Percentiles rank a stretch among this genome's conserved stretches.
Conservation (phyloP, 2,888 invertebrate species). For the Agonum fuliginosum region DNA sequence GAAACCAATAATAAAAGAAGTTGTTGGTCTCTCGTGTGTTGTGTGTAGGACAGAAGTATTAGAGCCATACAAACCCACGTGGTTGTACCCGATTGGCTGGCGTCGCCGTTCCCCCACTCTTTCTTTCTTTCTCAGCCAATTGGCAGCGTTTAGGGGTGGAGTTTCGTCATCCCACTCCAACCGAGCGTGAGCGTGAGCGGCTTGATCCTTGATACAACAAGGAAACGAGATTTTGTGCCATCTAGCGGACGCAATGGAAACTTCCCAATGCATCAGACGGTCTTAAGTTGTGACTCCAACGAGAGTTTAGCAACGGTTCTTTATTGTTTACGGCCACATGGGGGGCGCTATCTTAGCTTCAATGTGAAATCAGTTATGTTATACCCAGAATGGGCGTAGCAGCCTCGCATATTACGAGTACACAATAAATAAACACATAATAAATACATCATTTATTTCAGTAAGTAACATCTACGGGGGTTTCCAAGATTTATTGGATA, state of each 20-base stretch:
- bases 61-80: constrained; percentile 54
- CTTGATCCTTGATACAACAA: constrained; percentile 61
- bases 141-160: constrained; percentile 49
- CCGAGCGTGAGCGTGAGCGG: too few species aligned
- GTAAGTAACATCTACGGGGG: too few species aligned
- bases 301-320: constrained; percentile 6
- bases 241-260: constrained; percentile 46
- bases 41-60: constrained; percentile 47
- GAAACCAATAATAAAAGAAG: not conserved
- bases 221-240: constrained; percentile 61
- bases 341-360: constrained; percentile 5
- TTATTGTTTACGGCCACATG: constrained; percentile 5
- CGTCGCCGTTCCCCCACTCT: constrained; percentile 51
- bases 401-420: too few species aligned
- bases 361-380: too few species aligned
- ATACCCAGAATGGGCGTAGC: too few species aligned
- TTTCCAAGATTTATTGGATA: too few species aligned
- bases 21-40: not conserved
- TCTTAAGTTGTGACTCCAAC: constrained; percentile 17
- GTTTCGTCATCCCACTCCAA: constrained; percentile 49
- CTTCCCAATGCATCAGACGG: constrained; percentile 25
- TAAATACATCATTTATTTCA: too few species aligned
- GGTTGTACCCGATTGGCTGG: constrained; percentile 44
- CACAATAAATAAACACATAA: too few species aligned
- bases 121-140: constrained; percentile 53